A percentile compares a stretch with the other conserved stretches of the same genome.
Conservation (phyloP, 2,113 vertebrate genomes). For the Dromiciops gliroides region DNA sequence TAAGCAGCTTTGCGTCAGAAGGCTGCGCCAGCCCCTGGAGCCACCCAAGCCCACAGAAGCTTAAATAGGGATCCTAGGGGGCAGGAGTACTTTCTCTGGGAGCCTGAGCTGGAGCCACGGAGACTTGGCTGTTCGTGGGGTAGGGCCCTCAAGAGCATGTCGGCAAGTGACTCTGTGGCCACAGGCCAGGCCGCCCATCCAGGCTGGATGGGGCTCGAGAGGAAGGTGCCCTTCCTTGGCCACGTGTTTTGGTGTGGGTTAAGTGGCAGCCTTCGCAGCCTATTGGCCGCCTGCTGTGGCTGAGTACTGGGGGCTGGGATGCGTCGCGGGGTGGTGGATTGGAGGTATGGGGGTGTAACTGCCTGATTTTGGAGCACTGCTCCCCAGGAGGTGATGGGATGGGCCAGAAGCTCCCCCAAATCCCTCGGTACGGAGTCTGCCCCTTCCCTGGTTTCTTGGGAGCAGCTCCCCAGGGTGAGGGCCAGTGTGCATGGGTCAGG, state of each 20-base stretch:
- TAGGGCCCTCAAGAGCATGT: background rate
- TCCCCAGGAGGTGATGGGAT: background rate
- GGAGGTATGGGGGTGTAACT: background rate
- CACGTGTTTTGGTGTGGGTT: too few species aligned
- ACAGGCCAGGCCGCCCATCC: too few species aligned
- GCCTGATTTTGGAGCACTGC: accelerated
- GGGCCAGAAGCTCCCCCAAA: background rate
- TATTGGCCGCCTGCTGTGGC: background rate
- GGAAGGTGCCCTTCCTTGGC: background rate
- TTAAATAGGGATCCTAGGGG: background rate
- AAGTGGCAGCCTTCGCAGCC: too few species aligned
- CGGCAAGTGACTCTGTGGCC: background rate
- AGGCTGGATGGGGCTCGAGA: background rate
- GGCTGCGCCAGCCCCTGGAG: background rate
- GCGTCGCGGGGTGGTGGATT: accelerated
- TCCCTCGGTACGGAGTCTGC: background rate
- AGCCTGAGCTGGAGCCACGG: background rate
- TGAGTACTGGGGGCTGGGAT: background rate
- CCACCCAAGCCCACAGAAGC: background rate
- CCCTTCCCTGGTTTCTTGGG: background rate
- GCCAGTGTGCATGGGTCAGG: too few species aligned
- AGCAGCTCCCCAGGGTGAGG: too few species aligned
- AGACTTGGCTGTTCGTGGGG: background rate
- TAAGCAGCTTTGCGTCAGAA: background rate
- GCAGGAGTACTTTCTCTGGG: background rate